Conservation (phyloP, 2,888 invertebrate genomes). For the Sinhomidia bicolor region DNA sequence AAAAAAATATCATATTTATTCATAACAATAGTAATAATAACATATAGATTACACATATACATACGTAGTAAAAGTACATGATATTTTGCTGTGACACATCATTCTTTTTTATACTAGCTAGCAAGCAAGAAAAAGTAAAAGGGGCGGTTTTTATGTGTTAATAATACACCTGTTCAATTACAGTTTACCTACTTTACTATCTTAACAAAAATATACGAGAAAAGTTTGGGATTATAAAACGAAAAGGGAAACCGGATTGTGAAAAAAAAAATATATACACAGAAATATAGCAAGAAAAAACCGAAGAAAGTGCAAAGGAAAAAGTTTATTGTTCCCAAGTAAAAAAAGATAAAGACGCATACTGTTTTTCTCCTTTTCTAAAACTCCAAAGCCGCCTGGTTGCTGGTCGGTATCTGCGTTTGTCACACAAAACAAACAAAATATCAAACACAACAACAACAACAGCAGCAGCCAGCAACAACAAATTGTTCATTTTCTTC, state of each 20-base stretch:
- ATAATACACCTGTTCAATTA: slow-evolving; percentile 66
- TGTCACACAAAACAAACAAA: slow-evolving; percentile 42
- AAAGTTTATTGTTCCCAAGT: slow-evolving; percentile 34
- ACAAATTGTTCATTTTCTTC: slow-evolving; percentile 23
- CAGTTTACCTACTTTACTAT: slow-evolving; percentile 11
- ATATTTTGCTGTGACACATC: slow-evolving; percentile 49
- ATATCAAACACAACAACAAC: slow-evolving; percentile 44
- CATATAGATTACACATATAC: neutral
- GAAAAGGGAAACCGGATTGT: slow-evolving; percentile 9
- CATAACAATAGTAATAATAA: neutral
- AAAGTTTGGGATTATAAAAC: neutral
- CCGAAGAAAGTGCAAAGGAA: slow-evolving; percentile 31
- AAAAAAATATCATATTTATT: slow-evolving; percentile 50
- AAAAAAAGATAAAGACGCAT: slow-evolving; percentile 40
- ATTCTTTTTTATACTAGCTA: slow-evolving; percentile 45
- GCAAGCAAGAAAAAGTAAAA: slow-evolving; percentile 4
- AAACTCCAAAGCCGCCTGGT: neutral
- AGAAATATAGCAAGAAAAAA: slow-evolving; percentile 21
- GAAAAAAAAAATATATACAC: neutral
- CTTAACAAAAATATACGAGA: neutral
- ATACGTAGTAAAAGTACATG: no score
- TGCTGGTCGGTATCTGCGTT: neutral
- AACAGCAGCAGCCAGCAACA: no score
- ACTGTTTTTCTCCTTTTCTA: neutral
- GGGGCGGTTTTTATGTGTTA: slow-evolving; percentile 42